Conservation (phyloP, 1,140 invertebrate species). For the Trichoplusia ni region DNA sequence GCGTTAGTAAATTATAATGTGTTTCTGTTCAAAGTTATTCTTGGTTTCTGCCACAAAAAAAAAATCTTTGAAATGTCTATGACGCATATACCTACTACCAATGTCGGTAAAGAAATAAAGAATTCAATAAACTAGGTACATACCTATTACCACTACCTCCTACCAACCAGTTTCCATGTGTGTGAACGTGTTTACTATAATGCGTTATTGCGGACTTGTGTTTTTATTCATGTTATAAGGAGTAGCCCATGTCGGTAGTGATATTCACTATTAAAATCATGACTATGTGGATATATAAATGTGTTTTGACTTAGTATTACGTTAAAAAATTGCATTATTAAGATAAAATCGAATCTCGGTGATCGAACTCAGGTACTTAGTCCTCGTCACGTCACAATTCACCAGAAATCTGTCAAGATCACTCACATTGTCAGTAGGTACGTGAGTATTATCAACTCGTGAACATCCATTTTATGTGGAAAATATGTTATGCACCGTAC, state of each 20-base stretch:
- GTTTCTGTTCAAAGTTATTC: no score
- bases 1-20: no score
- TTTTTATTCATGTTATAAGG: conserved; percentile 7
- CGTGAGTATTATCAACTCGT: conserved; percentile 19
- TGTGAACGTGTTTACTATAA: conserved; percentile 23
- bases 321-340: background rate
- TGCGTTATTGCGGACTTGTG: conserved; percentile 15
- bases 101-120: no score
- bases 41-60: no score
- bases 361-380: conserved; percentile 11
- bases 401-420: conserved; percentile 44
- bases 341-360: conserved; percentile 19
- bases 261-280: background rate
- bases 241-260: background rate
- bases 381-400: conserved; percentile 43
- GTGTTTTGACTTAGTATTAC: background rate
- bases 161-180: conserved; percentile 23
- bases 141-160: conserved; percentile 18
- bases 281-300: background rate
- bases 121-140: no score
- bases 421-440: conserved; percentile 25
- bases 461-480: conserved; percentile 21
- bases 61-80: no score
- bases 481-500: background rate
- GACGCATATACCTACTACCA: no score